Evolutionary conservation across 2,888 invertebrate genomes (phyloP).

Genomic region (Heliconius ismenius): DNA sequence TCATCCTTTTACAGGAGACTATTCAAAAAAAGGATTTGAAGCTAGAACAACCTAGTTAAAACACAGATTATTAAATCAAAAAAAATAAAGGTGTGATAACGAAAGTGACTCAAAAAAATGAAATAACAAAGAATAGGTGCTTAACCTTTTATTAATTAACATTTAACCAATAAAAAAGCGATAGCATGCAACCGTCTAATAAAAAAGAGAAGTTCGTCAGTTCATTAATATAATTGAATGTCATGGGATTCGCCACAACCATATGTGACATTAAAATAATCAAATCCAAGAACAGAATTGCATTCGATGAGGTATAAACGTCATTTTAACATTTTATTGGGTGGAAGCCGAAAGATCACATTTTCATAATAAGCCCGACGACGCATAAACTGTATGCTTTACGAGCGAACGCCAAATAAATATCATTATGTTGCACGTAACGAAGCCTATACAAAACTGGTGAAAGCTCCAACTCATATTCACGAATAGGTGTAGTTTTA

Average conservation of each 20-base stretch:
- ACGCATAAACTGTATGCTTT: conserved; percentile 69
- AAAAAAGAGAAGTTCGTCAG: not conserved
- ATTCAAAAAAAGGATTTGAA: too few species aligned
- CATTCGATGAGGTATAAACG: conserved; percentile 62
- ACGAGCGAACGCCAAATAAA: conserved; percentile 69
- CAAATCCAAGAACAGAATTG: conserved; percentile 50
- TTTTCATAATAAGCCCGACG: conserved; percentile 63
- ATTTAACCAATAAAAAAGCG: not conserved
- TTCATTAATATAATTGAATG: conserved; percentile 11
- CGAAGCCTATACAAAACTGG: conserved; percentile 48
- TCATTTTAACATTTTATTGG: conserved; percentile 71
- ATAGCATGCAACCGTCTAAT: conserved; percentile 8
- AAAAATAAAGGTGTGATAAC: not conserved
- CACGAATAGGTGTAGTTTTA: conserved; percentile 33
- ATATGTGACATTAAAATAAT: conserved; percentile 34
- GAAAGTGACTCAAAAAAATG: not conserved
- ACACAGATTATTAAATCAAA: not conserved
- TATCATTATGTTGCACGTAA: conserved; percentile 53
- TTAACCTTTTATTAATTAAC: conserved; percentile 10
- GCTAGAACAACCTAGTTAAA: not conserved
- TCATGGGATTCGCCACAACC: conserved; percentile 19
- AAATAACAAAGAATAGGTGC: not conserved
- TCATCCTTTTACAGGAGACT: too few species aligned
- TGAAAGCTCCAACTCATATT: conserved; percentile 49
- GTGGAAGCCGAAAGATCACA: conserved; percentile 61